These are phyloP conservation scores for Cyclina sinensis DNA, from an alignment of 1,140 invertebrate genomes.

Conservation along the genomic window DNA sequence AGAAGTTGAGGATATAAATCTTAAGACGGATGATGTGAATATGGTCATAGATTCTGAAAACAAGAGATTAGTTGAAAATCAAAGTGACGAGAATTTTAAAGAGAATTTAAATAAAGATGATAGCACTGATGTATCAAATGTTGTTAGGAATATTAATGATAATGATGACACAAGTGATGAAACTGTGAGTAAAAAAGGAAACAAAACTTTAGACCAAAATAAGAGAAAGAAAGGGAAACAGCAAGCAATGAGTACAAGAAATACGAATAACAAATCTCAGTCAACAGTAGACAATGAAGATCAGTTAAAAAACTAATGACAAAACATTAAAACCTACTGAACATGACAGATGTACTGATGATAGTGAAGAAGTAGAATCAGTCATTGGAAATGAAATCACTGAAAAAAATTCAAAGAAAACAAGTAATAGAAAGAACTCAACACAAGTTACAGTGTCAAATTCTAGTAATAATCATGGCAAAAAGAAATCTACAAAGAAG, in stretches of 20 bases:
- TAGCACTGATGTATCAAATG: not conserved
- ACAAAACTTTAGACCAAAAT: not conserved
- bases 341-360: not conserved
- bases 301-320: not conserved
- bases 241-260: not conserved
- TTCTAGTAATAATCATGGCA: not conserved
- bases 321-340: not conserved
- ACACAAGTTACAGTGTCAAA: not conserved
- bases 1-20: not conserved
- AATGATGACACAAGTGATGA: not conserved
- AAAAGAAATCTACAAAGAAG: not conserved
- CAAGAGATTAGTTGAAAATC: not conserved
- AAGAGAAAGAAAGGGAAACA: not conserved
- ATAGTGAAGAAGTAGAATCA: not conserved
- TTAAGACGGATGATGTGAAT: not conserved
- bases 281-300: not conserved
- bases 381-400: not conserved
- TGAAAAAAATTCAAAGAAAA: slow-evolving; percentile 8
- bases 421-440: not conserved
- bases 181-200: not conserved
- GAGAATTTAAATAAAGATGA: not conserved
- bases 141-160: not conserved
- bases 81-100: too few species aligned
- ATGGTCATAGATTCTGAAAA: not conserved
- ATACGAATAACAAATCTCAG: not conserved